Conservation (phyloP, 2,888 invertebrate genomes). For the Polydrusus tereticollis region DNA sequence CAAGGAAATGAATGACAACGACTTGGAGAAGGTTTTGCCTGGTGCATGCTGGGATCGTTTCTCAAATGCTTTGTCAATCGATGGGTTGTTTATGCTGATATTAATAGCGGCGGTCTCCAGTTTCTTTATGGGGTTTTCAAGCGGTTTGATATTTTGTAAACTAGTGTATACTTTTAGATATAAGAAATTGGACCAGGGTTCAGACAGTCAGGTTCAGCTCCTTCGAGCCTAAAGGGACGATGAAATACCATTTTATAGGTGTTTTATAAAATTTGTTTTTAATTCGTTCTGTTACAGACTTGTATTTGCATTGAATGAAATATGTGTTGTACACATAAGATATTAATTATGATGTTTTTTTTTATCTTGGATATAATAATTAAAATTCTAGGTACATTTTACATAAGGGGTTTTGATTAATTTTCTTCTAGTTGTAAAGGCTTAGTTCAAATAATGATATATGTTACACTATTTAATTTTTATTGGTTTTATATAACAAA, state of each 20-base stretch:
- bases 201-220: slow-evolving; percentile 41
- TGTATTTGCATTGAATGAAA: too few species aligned
- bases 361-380: too few species aligned
- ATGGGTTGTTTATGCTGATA: slow-evolving; percentile 8
- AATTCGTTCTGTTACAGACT: too few species aligned
- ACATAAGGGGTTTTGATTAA: too few species aligned
- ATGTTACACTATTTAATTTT: slow-evolving; percentile 4
- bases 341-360: too few species aligned
- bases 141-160: slow-evolving; percentile 45
- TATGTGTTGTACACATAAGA: too few species aligned
- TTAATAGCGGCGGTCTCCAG: slow-evolving; percentile 35
- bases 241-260: too few species aligned
- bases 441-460: neutral
- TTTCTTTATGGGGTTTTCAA: slow-evolving; percentile 45
- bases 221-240: slow-evolving; percentile 1
- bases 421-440: neutral
- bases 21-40: neutral
- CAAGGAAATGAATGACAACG: slow-evolving; percentile 21
- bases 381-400: too few species aligned
- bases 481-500: slow-evolving; percentile 11
- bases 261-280: neutral
- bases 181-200: slow-evolving; percentile 46
- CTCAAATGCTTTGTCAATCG: neutral
- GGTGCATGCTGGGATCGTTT: slow-evolving; percentile 22
- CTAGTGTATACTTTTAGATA: slow-evolving; percentile 38